Evolutionary conservation across 2,797 vertebrate genomes (phyloP).

Genomic region (Paramormyrops hopkinsi): DNA sequence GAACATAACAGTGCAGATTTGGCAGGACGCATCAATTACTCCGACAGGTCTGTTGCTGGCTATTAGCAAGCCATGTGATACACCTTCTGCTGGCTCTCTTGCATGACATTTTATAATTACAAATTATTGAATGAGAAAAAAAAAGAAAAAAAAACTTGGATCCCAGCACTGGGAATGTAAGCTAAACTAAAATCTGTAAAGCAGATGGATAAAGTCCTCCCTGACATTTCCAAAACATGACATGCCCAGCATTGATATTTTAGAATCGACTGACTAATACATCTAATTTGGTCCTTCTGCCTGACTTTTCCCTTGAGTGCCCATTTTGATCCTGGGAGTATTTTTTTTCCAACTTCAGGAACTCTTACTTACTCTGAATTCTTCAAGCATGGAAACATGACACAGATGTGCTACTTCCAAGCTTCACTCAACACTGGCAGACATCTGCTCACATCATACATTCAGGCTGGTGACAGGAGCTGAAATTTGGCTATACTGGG

Average conservation of each 20-base stretch:
- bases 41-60: not conserved
- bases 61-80: not conserved
- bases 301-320: not conserved
- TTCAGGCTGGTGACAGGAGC: not conserved
- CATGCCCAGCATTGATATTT: constrained; percentile 2
- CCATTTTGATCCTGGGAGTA: not conserved
- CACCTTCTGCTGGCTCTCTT: not conserved
- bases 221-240: constrained; percentile 1
- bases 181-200: not conserved
- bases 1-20: not conserved
- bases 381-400: not conserved
- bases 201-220: not conserved
- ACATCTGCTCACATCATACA: not conserved
- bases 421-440: not conserved
- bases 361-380: not conserved
- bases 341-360: not conserved
- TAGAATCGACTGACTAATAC: not conserved
- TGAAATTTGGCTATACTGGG: not conserved
- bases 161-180: not conserved
- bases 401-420: not conserved
- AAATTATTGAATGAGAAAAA: not conserved
- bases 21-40: not conserved
- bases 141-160: not conserved
- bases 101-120: not conserved
- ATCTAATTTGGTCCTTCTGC: not conserved